Base-by-base conservation (phyloP, 2,797 vertebrate genomes). In the Centroberyx gerrardi region DNA sequence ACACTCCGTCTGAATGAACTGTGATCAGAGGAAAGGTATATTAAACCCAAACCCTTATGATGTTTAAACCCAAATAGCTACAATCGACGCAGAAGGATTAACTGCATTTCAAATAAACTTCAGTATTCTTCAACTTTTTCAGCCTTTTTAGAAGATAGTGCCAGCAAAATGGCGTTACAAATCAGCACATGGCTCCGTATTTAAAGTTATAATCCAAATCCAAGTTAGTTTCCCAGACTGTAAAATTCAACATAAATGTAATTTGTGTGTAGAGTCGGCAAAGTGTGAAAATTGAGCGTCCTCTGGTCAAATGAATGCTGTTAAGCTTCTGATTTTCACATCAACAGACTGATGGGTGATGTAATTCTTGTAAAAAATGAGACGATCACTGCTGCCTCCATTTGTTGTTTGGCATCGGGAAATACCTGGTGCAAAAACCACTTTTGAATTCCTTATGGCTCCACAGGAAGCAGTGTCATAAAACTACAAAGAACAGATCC, bases 1-100 rank as follows among this genome's bases (percentile, higher is more conserved):
- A 68, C 76, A 82, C 56, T 65, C 59, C 12, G 22, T 28, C 59
- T 72, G 60, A 82, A 72, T 49, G 29, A 82, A 59, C 38, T 79
- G 69, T 7, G 15, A 74, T 48, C 48, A 63, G 65, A 64, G 62
- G 62, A 60, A 68, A 55, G n/a, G 46, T 70, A 71, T 84, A 74
- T 76, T 64, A 38, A 78, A 70, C 27, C 40, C 31, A 42, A 62
- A 40, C 9, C 2, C 12, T 1, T 49, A 31, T 59, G 60, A 8
- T 63, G 42, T 80, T 78, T 38, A 27, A 62, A 62, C 46, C 18
- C 12, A 56, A 61, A 48, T 36, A 48, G 17, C 38, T 76, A 48
- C 22, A 61, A 33, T 76, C 56, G 62, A 9, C 48, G 22, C 18
- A 17, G 3, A 42, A 5, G 44, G 13, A 33, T 22, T 48, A 68